Percentiles rank a stretch among this genome's conserved stretches.
Conservation (phyloP, 2,113 vertebrate genomes). For the Syngnathus typhle region DNA sequence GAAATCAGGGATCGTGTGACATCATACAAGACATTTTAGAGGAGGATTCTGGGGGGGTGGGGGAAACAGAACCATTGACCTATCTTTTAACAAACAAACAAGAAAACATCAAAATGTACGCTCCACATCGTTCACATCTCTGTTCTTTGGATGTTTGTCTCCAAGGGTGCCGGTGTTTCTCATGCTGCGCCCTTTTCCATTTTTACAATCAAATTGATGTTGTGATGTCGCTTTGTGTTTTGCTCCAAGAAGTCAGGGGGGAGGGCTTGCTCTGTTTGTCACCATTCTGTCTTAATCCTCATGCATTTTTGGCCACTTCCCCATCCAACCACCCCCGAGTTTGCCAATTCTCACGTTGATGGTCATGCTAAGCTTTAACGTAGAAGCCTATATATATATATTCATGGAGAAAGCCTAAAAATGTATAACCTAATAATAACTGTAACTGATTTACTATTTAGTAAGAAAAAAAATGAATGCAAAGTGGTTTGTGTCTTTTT, state of each 20-base stretch:
- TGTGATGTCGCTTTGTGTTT: slow-evolving; percentile 65
- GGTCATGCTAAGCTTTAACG: slow-evolving; percentile 82
- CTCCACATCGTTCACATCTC: slow-evolving; percentile 56
- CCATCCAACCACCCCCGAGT: slow-evolving; percentile 40
- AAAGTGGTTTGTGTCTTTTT: slow-evolving; percentile 74
- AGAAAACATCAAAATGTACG: slow-evolving; percentile 54
- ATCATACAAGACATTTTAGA: slow-evolving; percentile 64
- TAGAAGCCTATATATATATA: slow-evolving; percentile 80
- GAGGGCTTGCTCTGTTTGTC: slow-evolving; percentile 58
- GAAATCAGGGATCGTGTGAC: slow-evolving; percentile 72
- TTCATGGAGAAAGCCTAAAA: slow-evolving; percentile 79
- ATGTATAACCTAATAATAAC: slow-evolving; percentile 73
- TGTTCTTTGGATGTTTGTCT: slow-evolving; percentile 59
- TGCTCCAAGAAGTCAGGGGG: slow-evolving; percentile 33
- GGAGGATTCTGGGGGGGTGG: slow-evolving; percentile 62
- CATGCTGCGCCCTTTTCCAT: slow-evolving; percentile 66
- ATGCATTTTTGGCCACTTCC: slow-evolving; percentile 21
- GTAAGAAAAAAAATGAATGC: slow-evolving; percentile 67
- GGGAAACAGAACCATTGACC: slow-evolving; percentile 51
- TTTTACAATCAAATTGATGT: slow-evolving; percentile 70
- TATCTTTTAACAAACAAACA: slow-evolving; percentile 25
- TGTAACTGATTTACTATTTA: slow-evolving; percentile 70
- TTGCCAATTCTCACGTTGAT: slow-evolving; percentile 66
- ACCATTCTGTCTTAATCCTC: slow-evolving; percentile 66
- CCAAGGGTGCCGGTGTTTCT: not conserved